phyloP scores from a whole-genome alignment of 37 sponge, comb jelly and placozoan genomes.

The Axinella damicornis region DNA sequence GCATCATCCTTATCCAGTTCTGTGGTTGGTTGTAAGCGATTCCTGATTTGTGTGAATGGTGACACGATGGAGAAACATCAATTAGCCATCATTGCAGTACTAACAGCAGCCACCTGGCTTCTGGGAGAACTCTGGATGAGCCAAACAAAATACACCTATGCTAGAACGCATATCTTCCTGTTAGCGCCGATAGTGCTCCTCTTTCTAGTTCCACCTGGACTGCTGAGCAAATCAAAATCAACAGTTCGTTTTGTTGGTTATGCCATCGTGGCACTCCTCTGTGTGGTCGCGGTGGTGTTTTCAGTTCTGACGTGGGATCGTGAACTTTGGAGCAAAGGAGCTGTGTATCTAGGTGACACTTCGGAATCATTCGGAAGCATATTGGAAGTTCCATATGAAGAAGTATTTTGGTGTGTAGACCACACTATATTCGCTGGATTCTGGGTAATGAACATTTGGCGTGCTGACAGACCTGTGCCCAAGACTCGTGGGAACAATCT shows the following conservation, averaged over 20 bases:
- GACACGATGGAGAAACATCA: too few species aligned
- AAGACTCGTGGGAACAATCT: too few species aligned
- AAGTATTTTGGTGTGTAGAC: background rate
- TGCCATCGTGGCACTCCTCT: background rate
- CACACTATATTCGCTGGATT: background rate
- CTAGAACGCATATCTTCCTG: background rate
- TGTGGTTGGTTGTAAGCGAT: too few species aligned
- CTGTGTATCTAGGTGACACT: too few species aligned
- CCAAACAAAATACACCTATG: background rate
- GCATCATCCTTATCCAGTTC: too few species aligned
- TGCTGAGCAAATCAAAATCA: background rate
- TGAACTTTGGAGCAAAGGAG: background rate
- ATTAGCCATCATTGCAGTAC: background rate
- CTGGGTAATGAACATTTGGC: constrained; percentile 4
- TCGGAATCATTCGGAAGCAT: background rate
- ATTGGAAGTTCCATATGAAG: background rate
- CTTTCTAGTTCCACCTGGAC: background rate
- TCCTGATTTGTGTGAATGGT: too few species aligned
- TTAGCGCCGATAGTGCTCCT: background rate
- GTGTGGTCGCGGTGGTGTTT: background rate
- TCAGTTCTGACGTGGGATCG: background rate
- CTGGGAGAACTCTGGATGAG: constrained; percentile 6
- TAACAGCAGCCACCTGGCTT: background rate
- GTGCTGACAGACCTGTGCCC: too few species aligned
- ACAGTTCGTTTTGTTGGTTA: background rate